Evolutionary conservation across 2,888 invertebrate species (phyloP).

Genomic region (Serripes groenlandicus): DNA sequence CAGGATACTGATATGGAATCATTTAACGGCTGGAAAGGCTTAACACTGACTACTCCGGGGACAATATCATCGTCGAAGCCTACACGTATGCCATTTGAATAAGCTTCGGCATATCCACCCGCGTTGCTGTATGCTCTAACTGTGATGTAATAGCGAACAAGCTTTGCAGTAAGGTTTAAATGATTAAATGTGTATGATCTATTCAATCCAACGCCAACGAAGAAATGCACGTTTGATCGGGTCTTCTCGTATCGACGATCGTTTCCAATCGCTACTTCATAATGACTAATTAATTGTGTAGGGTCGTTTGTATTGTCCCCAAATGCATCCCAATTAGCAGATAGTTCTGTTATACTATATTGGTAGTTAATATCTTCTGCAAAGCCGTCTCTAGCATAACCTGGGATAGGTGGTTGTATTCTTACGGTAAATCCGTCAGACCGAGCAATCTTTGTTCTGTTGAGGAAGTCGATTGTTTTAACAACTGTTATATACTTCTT

Average conservation of each 20-base stretch:
- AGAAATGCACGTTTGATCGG: slow-evolving; percentile 74
- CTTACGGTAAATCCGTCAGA: slow-evolving; percentile 75
- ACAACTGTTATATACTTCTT: slow-evolving; percentile 70
- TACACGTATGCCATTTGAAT: slow-evolving; percentile 76
- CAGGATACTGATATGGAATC: slow-evolving; percentile 63
- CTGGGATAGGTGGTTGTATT: slow-evolving; percentile 74
- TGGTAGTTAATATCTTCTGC: slow-evolving; percentile 72
- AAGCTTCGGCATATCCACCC: slow-evolving; percentile 73
- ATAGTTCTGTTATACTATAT: slow-evolving; percentile 60
- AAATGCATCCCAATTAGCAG: slow-evolving; percentile 76
- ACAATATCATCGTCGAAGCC: slow-evolving; percentile 67
- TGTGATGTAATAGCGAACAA: slow-evolving; percentile 75
- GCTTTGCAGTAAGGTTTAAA: slow-evolving; percentile 71
- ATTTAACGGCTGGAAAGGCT: slow-evolving; percentile 52
- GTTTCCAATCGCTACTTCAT: slow-evolving; percentile 79
- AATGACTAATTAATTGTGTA: slow-evolving; percentile 69
- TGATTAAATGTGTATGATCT: slow-evolving; percentile 70
- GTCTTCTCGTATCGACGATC: slow-evolving; percentile 73
- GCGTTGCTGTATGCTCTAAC: slow-evolving; percentile 76
- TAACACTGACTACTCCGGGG: slow-evolving; percentile 56
- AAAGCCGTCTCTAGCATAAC: slow-evolving; percentile 74
- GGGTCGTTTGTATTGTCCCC: slow-evolving; percentile 69
- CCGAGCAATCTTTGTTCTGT: slow-evolving; percentile 59
- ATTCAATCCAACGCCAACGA: slow-evolving; percentile 75
- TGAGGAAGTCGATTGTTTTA: slow-evolving; percentile 66